Conservation (phyloP, 2,797 vertebrate genomes). For the Sebastes reedi region DNA sequence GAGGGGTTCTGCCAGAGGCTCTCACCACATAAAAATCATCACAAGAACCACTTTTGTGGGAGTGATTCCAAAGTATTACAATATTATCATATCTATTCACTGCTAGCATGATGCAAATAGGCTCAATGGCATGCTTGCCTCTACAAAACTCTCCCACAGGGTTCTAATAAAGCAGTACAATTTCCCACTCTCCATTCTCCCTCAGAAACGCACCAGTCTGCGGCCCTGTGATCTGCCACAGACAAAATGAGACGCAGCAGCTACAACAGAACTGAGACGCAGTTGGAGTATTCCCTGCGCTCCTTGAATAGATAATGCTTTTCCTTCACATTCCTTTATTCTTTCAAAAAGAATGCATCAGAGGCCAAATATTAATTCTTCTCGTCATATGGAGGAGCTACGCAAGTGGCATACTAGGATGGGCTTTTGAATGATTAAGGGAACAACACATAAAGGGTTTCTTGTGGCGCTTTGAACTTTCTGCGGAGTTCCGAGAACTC, state of each 20-base stretch:
- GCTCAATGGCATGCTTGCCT: conserved; percentile 75
- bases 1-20: conserved; percentile 34
- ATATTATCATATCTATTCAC: conserved; percentile 81
- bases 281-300: conserved; percentile 81
- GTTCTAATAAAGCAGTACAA: conserved; percentile 80
- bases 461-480: conserved; percentile 83
- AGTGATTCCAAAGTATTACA: conserved; percentile 71
- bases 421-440: conserved; percentile 87
- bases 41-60: conserved; percentile 59
- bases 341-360: conserved; percentile 88
- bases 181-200: conserved; percentile 76
- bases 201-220: conserved; percentile 75
- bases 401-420: conserved; percentile 83
- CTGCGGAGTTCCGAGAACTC: conserved; percentile 73
- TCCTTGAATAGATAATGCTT: conserved; percentile 88
- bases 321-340: conserved; percentile 86
- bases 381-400: conserved; percentile 79
- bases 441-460: conserved; percentile 85
- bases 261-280: conserved; percentile 78
- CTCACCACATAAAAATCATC: conserved; percentile 42
- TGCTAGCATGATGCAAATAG: conserved; percentile 80
- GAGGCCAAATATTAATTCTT: conserved; percentile 88
- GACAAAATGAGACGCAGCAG: conserved; percentile 87
- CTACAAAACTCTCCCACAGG: conserved; percentile 85
- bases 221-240: conserved; percentile 83